Evolutionary conservation across 2,888 invertebrate genomes (phyloP).

Genomic region (Enchytraeus crypticus): DNA sequence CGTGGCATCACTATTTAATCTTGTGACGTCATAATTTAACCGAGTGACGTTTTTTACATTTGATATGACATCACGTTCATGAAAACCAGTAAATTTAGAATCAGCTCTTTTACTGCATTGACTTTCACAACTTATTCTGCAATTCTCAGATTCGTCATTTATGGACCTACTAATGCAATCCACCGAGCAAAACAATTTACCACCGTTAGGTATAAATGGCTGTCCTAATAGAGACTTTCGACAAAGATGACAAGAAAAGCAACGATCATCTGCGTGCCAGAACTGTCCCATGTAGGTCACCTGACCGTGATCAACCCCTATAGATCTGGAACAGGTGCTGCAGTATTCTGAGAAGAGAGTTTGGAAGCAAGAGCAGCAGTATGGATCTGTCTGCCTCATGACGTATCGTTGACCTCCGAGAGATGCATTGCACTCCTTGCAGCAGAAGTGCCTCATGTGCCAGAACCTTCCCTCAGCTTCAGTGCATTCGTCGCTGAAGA

Average conservation of each 20-base stretch:
- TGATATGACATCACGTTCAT: too few relatives aligned
- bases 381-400: slow-evolving; percentile 87
- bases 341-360: slow-evolving; percentile 92
- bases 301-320: slow-evolving; percentile 91
- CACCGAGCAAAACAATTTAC: slow-evolving; percentile 88
- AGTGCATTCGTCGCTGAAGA: slow-evolving; percentile 97
- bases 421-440: slow-evolving; percentile 85
- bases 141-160: too few relatives aligned
- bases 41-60: too few relatives aligned
- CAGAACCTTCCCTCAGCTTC: slow-evolving; percentile 96
- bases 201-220: slow-evolving; percentile 81
- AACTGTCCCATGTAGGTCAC: slow-evolving; percentile 97
- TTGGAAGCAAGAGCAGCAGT: slow-evolving; percentile 89
- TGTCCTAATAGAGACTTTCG: slow-evolving; percentile 65
- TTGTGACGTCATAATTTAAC: too few relatives aligned
- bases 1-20: too few relatives aligned
- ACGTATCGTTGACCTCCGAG: slow-evolving; percentile 94
- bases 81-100: too few relatives aligned
- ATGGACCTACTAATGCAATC: too few relatives aligned
- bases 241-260: slow-evolving; percentile 87
- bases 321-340: slow-evolving; percentile 89
- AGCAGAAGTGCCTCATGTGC: slow-evolving; percentile 99
- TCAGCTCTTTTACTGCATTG: too few relatives aligned
- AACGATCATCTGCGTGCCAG: slow-evolving; percentile 91
- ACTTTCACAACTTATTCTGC: too few relatives aligned